These are phyloP conservation scores for Enchytraeus crypticus DNA, from an alignment of 2,888 invertebrate genomes.

Conservation along the genomic window DNA sequence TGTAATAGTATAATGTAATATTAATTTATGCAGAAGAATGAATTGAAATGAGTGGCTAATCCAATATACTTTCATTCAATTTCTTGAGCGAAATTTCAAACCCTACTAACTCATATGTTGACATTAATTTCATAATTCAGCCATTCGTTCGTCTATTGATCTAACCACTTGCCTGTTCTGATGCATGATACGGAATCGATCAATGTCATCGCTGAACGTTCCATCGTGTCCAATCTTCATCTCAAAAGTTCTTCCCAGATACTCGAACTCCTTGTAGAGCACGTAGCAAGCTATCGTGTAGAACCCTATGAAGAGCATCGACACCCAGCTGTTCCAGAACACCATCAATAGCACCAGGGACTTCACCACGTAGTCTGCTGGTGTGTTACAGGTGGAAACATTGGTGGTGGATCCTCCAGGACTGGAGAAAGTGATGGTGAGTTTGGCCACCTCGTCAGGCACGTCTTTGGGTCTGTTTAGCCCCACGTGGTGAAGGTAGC, in stretches of 20 bases:
- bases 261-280: conserved; percentile 25
- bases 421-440: conserved; percentile 10
- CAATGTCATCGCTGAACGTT: conserved; percentile 21
- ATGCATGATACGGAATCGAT: conserved; percentile 31
- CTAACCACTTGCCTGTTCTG: conserved; percentile 27
- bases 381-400: background rate
- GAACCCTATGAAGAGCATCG: conserved; percentile 19
- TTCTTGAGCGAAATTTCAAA: too few species aligned
- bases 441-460: conserved; percentile 8
- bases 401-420: conserved; percentile 12
- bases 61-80: too few species aligned
- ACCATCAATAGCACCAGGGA: background rate
- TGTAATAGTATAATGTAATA: too few species aligned
- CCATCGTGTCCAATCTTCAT: conserved; percentile 23
- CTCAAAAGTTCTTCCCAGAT: conserved; percentile 18
- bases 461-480: conserved; percentile 9
- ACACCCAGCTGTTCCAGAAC: conserved; percentile 6
- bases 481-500: too few species aligned
- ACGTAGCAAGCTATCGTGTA: conserved; percentile 19
- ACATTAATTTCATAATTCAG: too few species aligned
- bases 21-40: too few species aligned
- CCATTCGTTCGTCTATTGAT: too few species aligned
- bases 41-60: too few species aligned
- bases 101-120: too few species aligned
- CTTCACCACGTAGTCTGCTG: background rate